Base-by-base conservation (phyloP, 2,888 invertebrate genomes). In the Orchesellides sinensis region DNA sequence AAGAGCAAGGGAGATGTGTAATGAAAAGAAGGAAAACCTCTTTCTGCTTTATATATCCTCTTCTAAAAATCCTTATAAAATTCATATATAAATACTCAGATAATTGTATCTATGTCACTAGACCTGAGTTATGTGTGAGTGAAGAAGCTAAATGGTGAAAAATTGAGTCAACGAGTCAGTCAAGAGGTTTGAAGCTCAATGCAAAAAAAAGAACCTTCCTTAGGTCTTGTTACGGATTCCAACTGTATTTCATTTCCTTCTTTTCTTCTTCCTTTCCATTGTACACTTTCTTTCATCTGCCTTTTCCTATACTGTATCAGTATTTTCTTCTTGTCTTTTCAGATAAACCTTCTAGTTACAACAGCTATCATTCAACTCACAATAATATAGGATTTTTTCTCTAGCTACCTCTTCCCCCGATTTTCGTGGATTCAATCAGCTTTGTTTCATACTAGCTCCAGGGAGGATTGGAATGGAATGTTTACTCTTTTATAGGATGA, bases 101-200 rank as follows among this genome's bases (percentile, higher is more conserved):
- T 40, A n/a, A 40, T 8, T 23, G 12, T 61, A 73, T 73, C 56
- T 73, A 59, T 81, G 68, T 73, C 73, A 66, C 66, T 68, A 72
- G 49, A 66, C 27, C 66, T 35, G 25, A 25, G 52, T 80, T 72
- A 47, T 47, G 54, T 66, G 72, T 61, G 47, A 68, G 74, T 52
- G 35, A 23, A 35, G 68, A 74, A 74, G 74, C 68, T 81, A 75
- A 81, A 81, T 74, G 74, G 81, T 68, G 74, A 81, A 74, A 81
- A 81, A 81, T 81, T 81, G 81, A 81, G 81, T 75, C 74, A 82
- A 49, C 68, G 81, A 74, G 74, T 82, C 74, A 82, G 82, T 82
- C 75, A 61, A 27, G 70, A 63, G 82, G 70, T 75, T 82, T 82
- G 82, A 65, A 77, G 75, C 69, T 80, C 80, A 80, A 29, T 35